Base-by-base conservation (phyloP, 2,888 invertebrate species). In the Tuberolachnus salignus region DNA sequence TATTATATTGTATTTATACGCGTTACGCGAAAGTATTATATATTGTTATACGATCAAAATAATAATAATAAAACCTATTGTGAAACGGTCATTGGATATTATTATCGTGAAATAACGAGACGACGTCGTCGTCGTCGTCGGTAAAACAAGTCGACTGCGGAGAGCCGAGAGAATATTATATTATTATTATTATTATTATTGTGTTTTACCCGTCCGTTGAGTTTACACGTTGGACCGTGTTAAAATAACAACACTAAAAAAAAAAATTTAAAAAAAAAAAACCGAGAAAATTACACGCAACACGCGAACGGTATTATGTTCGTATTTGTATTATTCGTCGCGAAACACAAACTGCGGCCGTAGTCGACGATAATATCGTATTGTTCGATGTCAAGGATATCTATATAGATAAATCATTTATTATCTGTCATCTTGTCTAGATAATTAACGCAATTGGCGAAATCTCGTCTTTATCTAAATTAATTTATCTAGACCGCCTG, bases 141-240 rank as follows among this genome's bases (percentile, higher is more conserved):
- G 78, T 78, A 78, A 78, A 78, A 78, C 16, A 61, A 78, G 78
- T 78, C 78, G 67, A 69, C 78, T 69, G 78, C 59, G 57, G 78
- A 69, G 57, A 69, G 69, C 75, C 13, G 46, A 19, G 57, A 11
- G 21, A 49, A 49, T n/a, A 55, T 66, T 67, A n/a, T n/a, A n/a
- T n/a, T n/a, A n/a, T n/a, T n/a, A n/a, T n/a, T n/a, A n/a, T n/a
- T n/a, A n/a, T n/a, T n/a, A n/a, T n/a, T n/a, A n/a, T n/a, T n/a
- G n/a, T 57, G 46, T 78, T 78, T 78, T 66, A 75, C 44, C 55
- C 53, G 66, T 78, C 67, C 57, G 46, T 69, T 69, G 78, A 69
- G 34, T 49, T 49, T 78, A 67, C 57, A 78, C 78, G 78, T 78
- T 78, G 67, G 49, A 78, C 78, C 78, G 67, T 78, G 78, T 59